Evolutionary conservation across 2,113 vertebrate genomes (phyloP).

Genomic region (Tragelaphus scriptus): DNA sequence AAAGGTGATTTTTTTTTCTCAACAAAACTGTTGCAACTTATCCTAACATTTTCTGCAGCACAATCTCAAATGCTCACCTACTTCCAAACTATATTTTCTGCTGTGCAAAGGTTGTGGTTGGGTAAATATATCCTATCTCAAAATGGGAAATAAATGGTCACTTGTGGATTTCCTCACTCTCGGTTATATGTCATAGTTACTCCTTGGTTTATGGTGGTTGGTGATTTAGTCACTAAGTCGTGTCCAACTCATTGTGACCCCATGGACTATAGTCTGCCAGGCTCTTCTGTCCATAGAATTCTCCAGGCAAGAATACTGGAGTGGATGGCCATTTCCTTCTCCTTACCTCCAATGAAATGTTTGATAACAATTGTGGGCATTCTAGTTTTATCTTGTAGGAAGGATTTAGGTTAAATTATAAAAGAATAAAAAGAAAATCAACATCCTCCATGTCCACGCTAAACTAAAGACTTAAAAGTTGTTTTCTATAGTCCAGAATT

Average conservation of each 20-base stretch:
- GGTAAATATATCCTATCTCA: neutral
- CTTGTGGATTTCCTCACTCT: neutral
- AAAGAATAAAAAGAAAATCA: neutral
- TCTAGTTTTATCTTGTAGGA: neutral
- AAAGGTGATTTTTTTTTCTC: neutral
- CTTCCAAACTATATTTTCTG: neutral
- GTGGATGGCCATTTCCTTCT: no score
- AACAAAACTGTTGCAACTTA: neutral
- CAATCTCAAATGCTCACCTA: neutral
- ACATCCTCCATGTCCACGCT: neutral
- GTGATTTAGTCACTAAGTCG: rapidly evolving
- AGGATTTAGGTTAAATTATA: neutral
- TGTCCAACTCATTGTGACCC: no score
- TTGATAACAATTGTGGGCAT: neutral
- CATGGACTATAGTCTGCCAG: no score
- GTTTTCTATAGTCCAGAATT: neutral
- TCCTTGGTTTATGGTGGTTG: no score
- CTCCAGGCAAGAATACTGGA: no score
- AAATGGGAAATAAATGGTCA: neutral
- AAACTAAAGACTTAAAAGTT: neutral
- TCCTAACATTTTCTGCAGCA: neutral
- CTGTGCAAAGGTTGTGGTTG: neutral
- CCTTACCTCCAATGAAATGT: neutral
- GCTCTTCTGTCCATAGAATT: no score
- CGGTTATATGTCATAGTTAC: neutral